These are phyloP conservation scores for Coregonus ussuriensis DNA, from an alignment of 2,797 vertebrate genomes.

Conservation along the genomic window DNA sequence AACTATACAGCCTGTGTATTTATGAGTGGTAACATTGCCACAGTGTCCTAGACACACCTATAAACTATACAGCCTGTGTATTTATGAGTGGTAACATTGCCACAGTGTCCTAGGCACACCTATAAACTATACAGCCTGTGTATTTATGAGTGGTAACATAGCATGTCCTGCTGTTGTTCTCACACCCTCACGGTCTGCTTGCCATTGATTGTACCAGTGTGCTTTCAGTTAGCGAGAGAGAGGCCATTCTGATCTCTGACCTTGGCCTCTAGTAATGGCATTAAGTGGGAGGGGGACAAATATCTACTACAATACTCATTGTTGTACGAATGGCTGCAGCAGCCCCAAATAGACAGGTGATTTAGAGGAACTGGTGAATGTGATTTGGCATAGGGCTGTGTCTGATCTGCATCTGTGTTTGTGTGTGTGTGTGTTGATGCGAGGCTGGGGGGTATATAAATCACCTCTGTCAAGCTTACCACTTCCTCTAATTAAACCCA, in stretches of 20 bases:
- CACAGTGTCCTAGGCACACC: background rate
- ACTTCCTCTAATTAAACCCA: constrained; percentile 12
- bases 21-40: too few species aligned
- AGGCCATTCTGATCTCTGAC: background rate
- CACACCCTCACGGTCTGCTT: background rate
- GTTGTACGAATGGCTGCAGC: background rate
- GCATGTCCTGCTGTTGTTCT: background rate
- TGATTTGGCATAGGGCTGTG: background rate
- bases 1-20: too few species aligned
- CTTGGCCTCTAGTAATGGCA: background rate
- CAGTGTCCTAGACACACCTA: background rate
- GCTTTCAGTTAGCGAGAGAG: background rate
- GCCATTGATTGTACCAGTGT: background rate
- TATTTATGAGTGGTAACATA: background rate
- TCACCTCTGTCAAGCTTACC: background rate
- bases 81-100: background rate
- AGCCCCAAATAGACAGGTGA: background rate
- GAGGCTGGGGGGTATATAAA: background rate
- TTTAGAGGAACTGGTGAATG: background rate
- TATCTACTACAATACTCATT: background rate
- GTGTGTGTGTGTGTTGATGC: background rate
- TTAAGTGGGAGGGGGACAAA: background rate
- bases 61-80: background rate
- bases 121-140: background rate
- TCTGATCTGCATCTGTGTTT: background rate